These are phyloP conservation scores for Arion vulgaris DNA, from an alignment of 1,140 invertebrate species.

Conservation along the genomic window DNA sequence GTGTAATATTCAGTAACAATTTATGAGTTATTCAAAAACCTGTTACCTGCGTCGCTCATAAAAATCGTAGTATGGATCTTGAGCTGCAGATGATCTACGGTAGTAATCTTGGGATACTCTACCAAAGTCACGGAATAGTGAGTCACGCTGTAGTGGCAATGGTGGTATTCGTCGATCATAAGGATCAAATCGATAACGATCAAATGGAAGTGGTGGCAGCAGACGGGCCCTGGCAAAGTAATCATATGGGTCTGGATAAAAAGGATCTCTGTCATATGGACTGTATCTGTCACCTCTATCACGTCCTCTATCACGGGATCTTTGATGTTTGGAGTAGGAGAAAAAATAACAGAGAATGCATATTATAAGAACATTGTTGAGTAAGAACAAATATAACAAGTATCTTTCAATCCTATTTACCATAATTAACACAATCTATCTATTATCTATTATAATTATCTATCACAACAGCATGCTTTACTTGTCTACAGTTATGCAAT, in stretches of 20 bases:
- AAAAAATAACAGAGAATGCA: too few relatives aligned
- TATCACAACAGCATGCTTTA: too few relatives aligned
- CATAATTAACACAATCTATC: too few relatives aligned
- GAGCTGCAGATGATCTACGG: constrained; percentile 19
- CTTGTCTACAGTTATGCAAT: too few relatives aligned
- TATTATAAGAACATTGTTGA: too few relatives aligned
- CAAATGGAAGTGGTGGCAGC: constrained; percentile 15
- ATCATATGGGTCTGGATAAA: constrained; percentile 33
- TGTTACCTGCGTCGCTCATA: constrained; percentile 40
- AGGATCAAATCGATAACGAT: constrained; percentile 26
- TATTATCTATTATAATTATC: too few relatives aligned
- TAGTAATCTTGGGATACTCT: constrained; percentile 7
- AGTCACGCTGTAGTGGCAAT: not conserved
- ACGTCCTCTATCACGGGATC: constrained; percentile 21
- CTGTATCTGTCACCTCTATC: constrained; percentile 4
- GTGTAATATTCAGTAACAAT: too few relatives aligned
- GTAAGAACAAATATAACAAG: too few relatives aligned
- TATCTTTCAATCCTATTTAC: too few relatives aligned
- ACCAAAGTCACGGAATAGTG: constrained; percentile 23
- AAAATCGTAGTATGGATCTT: constrained; percentile 41
- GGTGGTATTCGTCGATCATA: constrained; percentile 32
- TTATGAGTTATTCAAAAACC: too few relatives aligned
- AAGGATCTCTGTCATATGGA: constrained; percentile 20
- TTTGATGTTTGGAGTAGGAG: not conserved
- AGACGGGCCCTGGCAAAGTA: constrained; percentile 28